phyloP scores from a whole-genome alignment of 2,113 vertebrate genomes.

The Rhombomys opimus region DNA sequence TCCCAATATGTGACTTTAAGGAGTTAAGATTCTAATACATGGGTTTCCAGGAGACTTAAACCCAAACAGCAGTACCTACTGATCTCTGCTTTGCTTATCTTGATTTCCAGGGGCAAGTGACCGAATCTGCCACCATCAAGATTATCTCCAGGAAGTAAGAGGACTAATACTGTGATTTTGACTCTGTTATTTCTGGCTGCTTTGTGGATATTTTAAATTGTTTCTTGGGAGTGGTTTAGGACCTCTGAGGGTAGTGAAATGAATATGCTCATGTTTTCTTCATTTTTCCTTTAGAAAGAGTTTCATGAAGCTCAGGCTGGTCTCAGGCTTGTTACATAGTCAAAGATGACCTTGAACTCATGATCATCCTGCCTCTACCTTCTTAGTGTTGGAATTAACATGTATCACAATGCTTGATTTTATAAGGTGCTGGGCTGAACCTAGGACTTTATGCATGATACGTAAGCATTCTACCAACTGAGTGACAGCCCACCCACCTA shows the following conservation, averaged over 20 bases:
- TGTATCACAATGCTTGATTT: not conserved
- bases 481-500: accelerated
- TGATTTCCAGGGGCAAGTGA: not conserved
- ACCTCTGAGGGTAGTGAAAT: not conserved
- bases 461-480: too few species aligned
- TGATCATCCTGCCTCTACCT: not conserved
- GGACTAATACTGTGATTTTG: not conserved
- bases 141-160: not conserved
- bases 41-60: not conserved
- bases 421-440: not conserved
- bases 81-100: not conserved
- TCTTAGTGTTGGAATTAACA: not conserved
- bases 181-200: not conserved
- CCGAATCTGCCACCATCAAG: not conserved
- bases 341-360: not conserved
- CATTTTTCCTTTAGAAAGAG: not conserved
- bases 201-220: slow-evolving; percentile 1
- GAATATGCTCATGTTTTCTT: not conserved
- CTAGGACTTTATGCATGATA: not conserved
- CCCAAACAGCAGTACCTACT: not conserved
- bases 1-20: not conserved
- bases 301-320: too few species aligned
- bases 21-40: not conserved
- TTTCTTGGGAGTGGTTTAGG: not conserved
- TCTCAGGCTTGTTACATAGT: not conserved